Percentiles rank a stretch among this genome's conserved stretches.
phyloP scores from a whole-genome alignment of 2,113 vertebrate species.

The Alethe diademata region DNA sequence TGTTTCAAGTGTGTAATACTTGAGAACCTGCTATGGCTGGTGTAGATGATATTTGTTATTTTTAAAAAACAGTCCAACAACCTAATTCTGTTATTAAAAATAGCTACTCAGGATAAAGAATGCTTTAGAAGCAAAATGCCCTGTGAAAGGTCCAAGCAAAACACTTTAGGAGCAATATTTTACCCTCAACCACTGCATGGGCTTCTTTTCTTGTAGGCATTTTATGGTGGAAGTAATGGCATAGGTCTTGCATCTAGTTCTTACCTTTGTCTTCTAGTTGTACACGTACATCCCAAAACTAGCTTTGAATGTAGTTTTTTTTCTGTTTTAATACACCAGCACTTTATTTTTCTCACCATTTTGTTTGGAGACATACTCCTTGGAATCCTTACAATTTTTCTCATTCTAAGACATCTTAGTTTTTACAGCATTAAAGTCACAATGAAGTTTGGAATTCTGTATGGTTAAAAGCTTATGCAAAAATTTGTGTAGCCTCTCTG shows the following conservation, averaged over 20 bases:
- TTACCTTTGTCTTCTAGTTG: neutral
- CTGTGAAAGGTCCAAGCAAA: neutral
- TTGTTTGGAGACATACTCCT: neutral
- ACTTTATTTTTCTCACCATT: neutral
- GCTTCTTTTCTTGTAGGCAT: neutral
- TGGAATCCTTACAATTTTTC: neutral
- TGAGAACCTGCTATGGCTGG: neutral
- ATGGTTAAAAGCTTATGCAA: neutral
- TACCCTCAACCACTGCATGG: neutral
- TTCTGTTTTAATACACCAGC: neutral
- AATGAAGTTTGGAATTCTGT: neutral
- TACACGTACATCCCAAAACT: neutral
- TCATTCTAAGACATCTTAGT: neutral
- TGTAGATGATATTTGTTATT: neutral
- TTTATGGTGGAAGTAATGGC: neutral
- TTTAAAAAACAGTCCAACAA: neutral
- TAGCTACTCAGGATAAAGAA: neutral
- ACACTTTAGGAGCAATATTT: neutral
- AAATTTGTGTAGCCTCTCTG: neutral
- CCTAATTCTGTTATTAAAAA: neutral
- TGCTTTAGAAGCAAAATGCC: neutral
- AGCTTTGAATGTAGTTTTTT: neutral
- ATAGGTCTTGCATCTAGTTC: neutral
- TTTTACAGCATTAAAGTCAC: neutral
- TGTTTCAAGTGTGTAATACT: neutral